phyloP scores from a whole-genome alignment of 2,113 vertebrate genomes.

The Halichoeres trimaculatus region DNA sequence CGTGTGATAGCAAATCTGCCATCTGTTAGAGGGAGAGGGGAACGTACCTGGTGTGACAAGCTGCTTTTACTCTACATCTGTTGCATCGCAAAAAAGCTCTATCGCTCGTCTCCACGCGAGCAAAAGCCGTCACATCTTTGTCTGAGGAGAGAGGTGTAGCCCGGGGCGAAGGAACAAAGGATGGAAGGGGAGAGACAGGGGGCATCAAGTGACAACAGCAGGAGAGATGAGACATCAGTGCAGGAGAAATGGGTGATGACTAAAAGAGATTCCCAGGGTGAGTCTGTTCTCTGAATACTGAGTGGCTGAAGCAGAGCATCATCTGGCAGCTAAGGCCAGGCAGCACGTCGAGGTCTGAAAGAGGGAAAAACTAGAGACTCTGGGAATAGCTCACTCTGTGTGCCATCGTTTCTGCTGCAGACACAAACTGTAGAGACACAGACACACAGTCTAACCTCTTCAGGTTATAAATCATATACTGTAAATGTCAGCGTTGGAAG shows the following conservation, averaged over 20 bases:
- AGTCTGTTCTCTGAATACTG: slow-evolving; percentile 15
- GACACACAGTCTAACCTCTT: no score
- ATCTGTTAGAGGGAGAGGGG: slow-evolving; percentile 46
- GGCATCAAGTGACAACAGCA: slow-evolving; percentile 35
- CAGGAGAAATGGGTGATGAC: slow-evolving; percentile 53
- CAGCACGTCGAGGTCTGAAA: not conserved
- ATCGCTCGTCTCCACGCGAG: slow-evolving; percentile 50
- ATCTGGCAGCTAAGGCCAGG: slow-evolving; percentile 36
- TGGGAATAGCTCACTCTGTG: slow-evolving; percentile 5
- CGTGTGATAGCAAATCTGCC: slow-evolving; percentile 57
- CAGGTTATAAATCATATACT: not conserved
- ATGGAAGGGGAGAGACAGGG: slow-evolving; percentile 22
- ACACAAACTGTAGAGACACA: not conserved
- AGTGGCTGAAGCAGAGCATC: slow-evolving; percentile 34
- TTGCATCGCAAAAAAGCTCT: slow-evolving; percentile 33
- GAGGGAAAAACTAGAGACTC: not conserved
- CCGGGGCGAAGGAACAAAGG: slow-evolving; percentile 45
- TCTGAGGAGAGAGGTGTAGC: slow-evolving; percentile 57
- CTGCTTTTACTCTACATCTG: slow-evolving; percentile 68
- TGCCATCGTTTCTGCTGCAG: not conserved
- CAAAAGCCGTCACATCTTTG: slow-evolving; percentile 49
- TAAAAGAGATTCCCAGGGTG: slow-evolving; percentile 34
- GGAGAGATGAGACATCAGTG: slow-evolving; percentile 53
- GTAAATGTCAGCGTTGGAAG: slow-evolving; percentile 9
- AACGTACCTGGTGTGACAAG: slow-evolving; percentile 53